These are phyloP conservation scores for Muntiacus reevesi DNA, from an alignment of 2,113 vertebrate genomes.

Conservation along the genomic window DNA sequence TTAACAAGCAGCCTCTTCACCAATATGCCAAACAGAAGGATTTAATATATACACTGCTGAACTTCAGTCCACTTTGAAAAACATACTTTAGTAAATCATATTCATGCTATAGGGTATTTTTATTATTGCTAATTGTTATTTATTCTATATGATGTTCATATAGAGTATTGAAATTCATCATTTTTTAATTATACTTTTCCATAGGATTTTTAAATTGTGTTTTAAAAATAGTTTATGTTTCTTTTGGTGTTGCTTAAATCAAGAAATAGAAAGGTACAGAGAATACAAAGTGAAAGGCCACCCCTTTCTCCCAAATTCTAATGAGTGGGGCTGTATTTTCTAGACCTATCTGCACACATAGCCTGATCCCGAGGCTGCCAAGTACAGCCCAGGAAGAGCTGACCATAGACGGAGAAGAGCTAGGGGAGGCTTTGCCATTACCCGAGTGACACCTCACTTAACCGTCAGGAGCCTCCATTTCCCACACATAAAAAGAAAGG, in stretches of 20 bases:
- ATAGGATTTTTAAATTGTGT: not conserved
- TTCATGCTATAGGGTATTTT: not conserved
- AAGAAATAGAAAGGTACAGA: not conserved
- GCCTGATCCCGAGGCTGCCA: not conserved
- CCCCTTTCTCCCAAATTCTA: not conserved
- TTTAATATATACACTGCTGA: not conserved
- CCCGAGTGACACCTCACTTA: not conserved
- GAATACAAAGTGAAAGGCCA: not conserved
- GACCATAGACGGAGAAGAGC: not conserved
- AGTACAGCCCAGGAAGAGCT: rapidly evolving
- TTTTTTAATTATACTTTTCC: not conserved
- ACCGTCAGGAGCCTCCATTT: not conserved
- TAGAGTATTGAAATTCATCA: not conserved
- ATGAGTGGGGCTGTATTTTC: not conserved
- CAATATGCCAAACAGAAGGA: not conserved
- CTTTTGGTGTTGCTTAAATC: not conserved
- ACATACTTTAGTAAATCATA: not conserved
- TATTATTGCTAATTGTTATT: not conserved
- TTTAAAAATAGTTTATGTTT: not conserved
- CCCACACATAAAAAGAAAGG: not conserved
- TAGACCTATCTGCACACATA: not conserved
- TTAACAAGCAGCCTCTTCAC: not conserved
- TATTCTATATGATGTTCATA: not conserved
- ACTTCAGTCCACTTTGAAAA: not conserved
- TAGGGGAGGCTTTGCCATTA: not conserved